phyloP scores from a whole-genome alignment of 1,140 invertebrate genomes.

The Bombus confusus region DNA sequence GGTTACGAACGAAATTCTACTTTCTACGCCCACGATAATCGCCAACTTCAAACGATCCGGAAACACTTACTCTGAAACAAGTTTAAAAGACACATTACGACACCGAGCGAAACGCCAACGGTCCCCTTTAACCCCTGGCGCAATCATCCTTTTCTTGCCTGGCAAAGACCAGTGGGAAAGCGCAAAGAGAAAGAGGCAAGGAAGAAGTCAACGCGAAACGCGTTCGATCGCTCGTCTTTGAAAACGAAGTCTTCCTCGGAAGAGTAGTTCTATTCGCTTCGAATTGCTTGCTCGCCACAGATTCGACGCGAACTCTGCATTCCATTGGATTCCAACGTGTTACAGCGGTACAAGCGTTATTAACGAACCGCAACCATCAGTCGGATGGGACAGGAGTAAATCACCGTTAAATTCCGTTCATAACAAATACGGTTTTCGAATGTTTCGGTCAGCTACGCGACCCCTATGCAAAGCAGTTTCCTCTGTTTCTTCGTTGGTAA shows the following conservation, averaged over 20 bases:
- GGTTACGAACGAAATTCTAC: too few species aligned
- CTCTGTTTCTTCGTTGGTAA: not conserved
- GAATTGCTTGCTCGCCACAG: slow-evolving; percentile 61
- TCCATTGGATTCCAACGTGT: slow-evolving; percentile 62
- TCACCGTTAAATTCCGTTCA: slow-evolving; percentile 43
- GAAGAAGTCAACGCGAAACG: too few species aligned
- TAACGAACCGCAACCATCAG: slow-evolving; percentile 63
- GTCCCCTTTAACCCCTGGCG: not conserved
- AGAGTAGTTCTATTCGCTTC: slow-evolving; percentile 1
- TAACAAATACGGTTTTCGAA: slow-evolving; percentile 39
- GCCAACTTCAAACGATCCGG: not conserved
- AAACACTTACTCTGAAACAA: too few species aligned
- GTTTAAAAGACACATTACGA: not conserved
- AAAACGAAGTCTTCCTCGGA: slow-evolving; percentile 57
- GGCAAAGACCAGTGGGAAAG: not conserved
- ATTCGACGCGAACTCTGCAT: slow-evolving; percentile 59
- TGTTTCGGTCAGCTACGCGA: not conserved
- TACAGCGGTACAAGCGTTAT: slow-evolving; percentile 59
- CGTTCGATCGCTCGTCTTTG: slow-evolving; percentile 6
- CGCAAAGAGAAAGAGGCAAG: not conserved
- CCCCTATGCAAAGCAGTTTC: not conserved
- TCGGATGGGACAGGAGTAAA: slow-evolving; percentile 42
- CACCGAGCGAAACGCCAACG: not conserved
- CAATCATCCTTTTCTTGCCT: not conserved
- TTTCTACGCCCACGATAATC: too few species aligned